Evolutionary conservation across 1,140 invertebrate genomes (phyloP).

Genomic region (Mizuhopecten yessoensis): DNA sequence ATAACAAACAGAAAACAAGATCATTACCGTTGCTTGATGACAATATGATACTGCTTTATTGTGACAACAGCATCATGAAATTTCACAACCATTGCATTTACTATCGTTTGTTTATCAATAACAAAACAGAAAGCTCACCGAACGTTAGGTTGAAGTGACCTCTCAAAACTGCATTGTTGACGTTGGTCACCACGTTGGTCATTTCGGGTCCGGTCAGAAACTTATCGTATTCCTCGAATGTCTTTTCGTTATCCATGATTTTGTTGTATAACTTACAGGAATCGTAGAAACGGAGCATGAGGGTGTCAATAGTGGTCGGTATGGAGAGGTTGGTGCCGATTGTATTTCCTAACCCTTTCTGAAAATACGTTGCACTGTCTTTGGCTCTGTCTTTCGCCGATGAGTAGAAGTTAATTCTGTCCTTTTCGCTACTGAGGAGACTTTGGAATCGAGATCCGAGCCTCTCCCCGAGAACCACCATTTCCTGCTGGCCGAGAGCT

Average conservation of each 20-base stretch:
- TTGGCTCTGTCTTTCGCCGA: background rate
- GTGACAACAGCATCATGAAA: too few relatives aligned
- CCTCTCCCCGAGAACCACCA: background rate
- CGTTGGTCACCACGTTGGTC: background rate
- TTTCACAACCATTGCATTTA: too few relatives aligned
- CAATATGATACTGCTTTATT: too few relatives aligned
- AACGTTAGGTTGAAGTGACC: background rate
- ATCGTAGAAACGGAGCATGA: background rate
- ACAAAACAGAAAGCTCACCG: background rate
- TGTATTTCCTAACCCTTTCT: background rate
- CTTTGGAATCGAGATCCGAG: background rate
- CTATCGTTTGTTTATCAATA: too few relatives aligned
- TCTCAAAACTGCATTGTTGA: background rate
- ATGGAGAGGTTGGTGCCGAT: background rate
- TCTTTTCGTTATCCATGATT: background rate
- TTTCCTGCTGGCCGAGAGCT: background rate
- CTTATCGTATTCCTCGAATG: background rate
- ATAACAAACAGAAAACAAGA: too few relatives aligned
- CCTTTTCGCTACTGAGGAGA: background rate
- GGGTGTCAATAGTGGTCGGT: background rate
- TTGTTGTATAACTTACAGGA: background rate
- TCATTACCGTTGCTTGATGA: too few relatives aligned
- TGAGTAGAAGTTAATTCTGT: background rate
- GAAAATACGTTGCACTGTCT: background rate
- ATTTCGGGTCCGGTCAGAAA: background rate